Conservation (phyloP, 2,888 invertebrate genomes). For the Frankliniella intonsa region DNA sequence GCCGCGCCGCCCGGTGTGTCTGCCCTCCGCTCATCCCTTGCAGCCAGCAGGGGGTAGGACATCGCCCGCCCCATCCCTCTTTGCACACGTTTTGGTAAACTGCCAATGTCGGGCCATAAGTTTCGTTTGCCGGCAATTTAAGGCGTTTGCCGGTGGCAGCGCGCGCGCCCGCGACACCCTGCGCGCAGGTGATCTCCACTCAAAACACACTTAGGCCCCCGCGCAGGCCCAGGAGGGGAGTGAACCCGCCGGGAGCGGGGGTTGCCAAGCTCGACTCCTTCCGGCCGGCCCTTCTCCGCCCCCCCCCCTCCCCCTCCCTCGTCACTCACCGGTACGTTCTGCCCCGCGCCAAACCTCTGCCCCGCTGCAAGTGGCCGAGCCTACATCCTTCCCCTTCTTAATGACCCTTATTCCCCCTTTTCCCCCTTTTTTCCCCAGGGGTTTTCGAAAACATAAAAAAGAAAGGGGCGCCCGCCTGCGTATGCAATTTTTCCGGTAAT, state of each 20-base stretch:
- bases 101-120: slow-evolving; percentile 24
- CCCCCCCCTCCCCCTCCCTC: background rate
- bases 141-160: slow-evolving; percentile 25
- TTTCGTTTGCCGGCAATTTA: slow-evolving; percentile 20
- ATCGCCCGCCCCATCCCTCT: slow-evolving; percentile 8
- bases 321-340: too few species aligned
- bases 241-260: background rate
- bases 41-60: background rate
- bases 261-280: background rate
- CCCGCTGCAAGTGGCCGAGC: too few species aligned
- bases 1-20: background rate
- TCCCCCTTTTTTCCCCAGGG: background rate
- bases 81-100: slow-evolving; percentile 26
- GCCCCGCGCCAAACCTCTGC: too few species aligned
- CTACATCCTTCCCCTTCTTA: background rate
- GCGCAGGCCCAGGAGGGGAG: background rate
- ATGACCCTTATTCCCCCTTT: background rate
- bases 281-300: background rate
- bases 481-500: slow-evolving; percentile 19
- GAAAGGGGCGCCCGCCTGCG: background rate
- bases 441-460: background rate
- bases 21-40: background rate
- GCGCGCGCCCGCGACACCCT: background rate
- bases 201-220: slow-evolving; percentile 9
- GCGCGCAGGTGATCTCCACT: background rate